A percentile compares a stretch with the other conserved stretches of the same genome.
phyloP scores from a whole-genome alignment of 2,113 vertebrate genomes.

The Xiphorhynchus elegans region DNA sequence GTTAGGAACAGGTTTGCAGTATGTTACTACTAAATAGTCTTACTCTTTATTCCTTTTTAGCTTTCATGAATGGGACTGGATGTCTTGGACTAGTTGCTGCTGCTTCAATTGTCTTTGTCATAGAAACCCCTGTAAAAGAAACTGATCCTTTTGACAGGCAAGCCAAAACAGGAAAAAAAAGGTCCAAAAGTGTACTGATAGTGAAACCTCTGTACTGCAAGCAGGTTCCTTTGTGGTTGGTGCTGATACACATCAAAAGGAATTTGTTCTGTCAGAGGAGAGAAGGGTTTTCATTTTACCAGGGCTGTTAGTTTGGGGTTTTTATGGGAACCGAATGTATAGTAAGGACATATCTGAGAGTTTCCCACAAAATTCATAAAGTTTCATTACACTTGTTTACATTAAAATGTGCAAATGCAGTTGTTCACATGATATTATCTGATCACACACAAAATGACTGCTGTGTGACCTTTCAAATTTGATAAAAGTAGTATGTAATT shows the following conservation, averaged over 20 bases:
- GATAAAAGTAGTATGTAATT: not conserved
- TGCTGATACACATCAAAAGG: not conserved
- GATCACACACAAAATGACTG: constrained; percentile 6
- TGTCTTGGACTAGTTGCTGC: not conserved
- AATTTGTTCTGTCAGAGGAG: not conserved
- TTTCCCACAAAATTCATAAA: constrained; percentile 53
- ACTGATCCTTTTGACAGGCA: not conserved
- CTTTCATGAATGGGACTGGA: not conserved
- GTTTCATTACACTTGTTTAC: constrained; percentile 49
- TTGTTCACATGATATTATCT: constrained; percentile 47
- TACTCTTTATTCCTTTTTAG: not conserved
- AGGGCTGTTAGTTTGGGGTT: not conserved
- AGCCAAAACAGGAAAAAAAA: not conserved
- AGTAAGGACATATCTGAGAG: not conserved
- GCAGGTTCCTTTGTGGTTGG: not conserved
- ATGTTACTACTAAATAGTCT: not conserved
- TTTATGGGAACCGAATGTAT: not conserved
- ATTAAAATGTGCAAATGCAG: constrained; percentile 29
- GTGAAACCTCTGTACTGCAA: not conserved
- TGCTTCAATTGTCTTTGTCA: not conserved
- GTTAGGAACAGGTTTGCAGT: not conserved
- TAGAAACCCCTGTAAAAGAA: not conserved
- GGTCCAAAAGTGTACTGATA: not conserved
- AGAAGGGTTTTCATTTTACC: not conserved
- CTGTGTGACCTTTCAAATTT: constrained; percentile 31